Evolutionary conservation across 2,888 invertebrate species (phyloP), one percentile per base, ranked within the genome.

Genomic region (Cosmopolites sordidus): DNA sequence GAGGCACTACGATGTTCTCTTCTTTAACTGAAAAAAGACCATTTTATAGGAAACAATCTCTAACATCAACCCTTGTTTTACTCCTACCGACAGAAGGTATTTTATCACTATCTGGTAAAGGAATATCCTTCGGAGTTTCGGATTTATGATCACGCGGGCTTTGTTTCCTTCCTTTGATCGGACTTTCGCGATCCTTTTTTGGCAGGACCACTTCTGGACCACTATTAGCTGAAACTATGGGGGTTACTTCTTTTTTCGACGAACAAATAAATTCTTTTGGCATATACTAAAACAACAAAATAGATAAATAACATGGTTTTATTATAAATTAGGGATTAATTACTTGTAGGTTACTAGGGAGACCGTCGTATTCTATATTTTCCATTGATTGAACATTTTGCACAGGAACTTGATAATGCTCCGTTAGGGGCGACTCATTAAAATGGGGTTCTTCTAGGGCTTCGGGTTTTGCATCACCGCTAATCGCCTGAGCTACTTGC

Each of bases 181-280:
- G 74, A 64, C 74, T 74, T 43, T 74, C 75, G 43, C 71, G 67
- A 47, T 73, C 74, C 54, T 70, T 70, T 50, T 64, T 79, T 69
- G 79, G 78, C 60, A 74, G 65, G 71, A 80, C 81, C 70, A 82
- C 80, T 70, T 82, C 82, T 65, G 83, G 83, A 67, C 85, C 83
- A 51, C 83, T 80, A 75, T 83, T 83, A 58, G 86, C 86, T 58
- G 86, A 86, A 50, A 86, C 86, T 60, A 86, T 79, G 40, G 86
- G 86, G 64, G 69, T 65, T 65, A 62, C 59, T 60, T 74, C 74
- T 69, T 74, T 74, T 66, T 69, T 64, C 62, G 66, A 27, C 27
- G 27, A 27, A 27, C 27, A 6, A 43, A 73, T 64, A 60, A 74
- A 75, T 63, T 75, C 75, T 64, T 74, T 74, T 38, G 72, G 71